Base-by-base conservation (phyloP, 2,113 vertebrate species). In the Symphodus melops region DNA sequence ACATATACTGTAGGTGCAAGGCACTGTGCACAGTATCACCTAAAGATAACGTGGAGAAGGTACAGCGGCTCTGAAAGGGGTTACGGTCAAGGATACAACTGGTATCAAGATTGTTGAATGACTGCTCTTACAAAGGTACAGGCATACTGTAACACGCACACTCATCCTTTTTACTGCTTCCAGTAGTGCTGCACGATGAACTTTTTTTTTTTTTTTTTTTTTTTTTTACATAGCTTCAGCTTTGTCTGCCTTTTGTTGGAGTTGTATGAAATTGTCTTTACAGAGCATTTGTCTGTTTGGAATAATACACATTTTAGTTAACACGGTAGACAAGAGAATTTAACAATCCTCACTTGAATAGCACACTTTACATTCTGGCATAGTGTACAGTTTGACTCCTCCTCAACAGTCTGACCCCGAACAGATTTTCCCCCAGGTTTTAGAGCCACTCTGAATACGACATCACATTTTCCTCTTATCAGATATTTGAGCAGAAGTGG, bases 141-240 rank as follows among this genome's bases (percentile, higher is more conserved):
- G 71, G 61, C 56, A 80, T 62, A 57, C 48, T 74, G 75, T 72
- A 70, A 84, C 68, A 59, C 63, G 68, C 61, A 57, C 51, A 49
- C 64, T 56, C 51, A 37, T 69, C 41, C 41, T 81, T 57, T 77
- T 61, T 84, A 49, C 54, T 84, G 69, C 83, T 87, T 81, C 59
- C 42, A 75, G 36, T 88, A 25, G 42, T 81, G 59, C 80, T 75
- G 73, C 78, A 88, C 81, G 86, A 57, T 33, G 73, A 66, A 74
- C 49, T 14, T 61, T 52, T n/a, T n/a, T n/a, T n/a, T n/a, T n/a
- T n/a, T n/a, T n/a, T n/a, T n/a, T n/a, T n/a, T n/a, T n/a, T n/a
- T n/a, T n/a, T n/a, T 48, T 28, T 48, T 37, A 71, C 39, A 44
- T 53, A 66, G 61, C n/a, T 75, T 74, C 42, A 83, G 55, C 59